Evolutionary conservation across 2,888 invertebrate species (phyloP), one percentile per base, ranked within the genome.

Genomic region (Isoperla grammatica): DNA sequence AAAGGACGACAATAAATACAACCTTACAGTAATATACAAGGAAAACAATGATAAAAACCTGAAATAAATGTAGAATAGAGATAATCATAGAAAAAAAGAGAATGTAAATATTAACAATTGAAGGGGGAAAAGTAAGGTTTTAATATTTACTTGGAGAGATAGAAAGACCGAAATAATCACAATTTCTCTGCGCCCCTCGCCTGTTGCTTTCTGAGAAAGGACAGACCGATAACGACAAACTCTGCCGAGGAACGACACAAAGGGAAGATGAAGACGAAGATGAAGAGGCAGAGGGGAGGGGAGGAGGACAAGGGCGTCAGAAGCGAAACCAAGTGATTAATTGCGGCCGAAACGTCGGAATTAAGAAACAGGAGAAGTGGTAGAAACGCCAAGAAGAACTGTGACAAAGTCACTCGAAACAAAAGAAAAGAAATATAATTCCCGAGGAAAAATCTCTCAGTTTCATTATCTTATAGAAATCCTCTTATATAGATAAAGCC

Each of bases 391-490:
- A 20, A 20, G 20, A 22, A 29, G 29, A 29, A 50, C 48, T 20
- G 23, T 12, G 35, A 12, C 15, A 29, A 12, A 13, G 49, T 29
- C 29, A 50, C 4, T 29, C 49, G 15, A 50, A 50, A 23, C 35
- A 20, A 50, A n/a, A 23, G 29, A 50, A 22, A 50, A 35, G 29
- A 29, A 29, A 29, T 29, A 50, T 35, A 50, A 50, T 35, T 50
- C 49, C 49, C 23, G 49, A 15, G 15, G 17, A n/a, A 35, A 46
- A 60, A 56, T 29, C 40, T 45, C 48, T 20, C 29, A 55, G 48
- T 60, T 56, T 55, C 55, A 55, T 55, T 55, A 55, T 55, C 23
- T 55, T 48, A 29, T 29, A 39, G 40, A 60, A 60, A 60, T 60
- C 59, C 48, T 60, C 59, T 60, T 60, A 60, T 42, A 42, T 2